Evolutionary conservation across 2,888 invertebrate genomes (phyloP), one percentile per base, ranked within the genome.

Genomic region (Drosophila monieri): DNA sequence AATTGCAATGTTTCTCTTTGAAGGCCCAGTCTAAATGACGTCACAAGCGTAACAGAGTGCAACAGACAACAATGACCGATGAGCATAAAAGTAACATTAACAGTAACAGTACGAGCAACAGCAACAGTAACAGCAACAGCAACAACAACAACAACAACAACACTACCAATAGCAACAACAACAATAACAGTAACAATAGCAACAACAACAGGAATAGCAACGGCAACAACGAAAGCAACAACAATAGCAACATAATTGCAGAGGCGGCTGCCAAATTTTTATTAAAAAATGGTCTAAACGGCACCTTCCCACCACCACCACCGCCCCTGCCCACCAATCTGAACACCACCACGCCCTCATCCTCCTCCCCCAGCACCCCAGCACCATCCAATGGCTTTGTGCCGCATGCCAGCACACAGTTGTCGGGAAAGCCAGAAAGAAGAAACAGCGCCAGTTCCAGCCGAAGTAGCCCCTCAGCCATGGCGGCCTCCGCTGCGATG

Each of bases 41-140:
- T 69, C 68, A 69, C 68, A 41, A 56, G 46, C 60, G 37, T 62
- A 73, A 65, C 70, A 74, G 62, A 78, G 75, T 66, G 66, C 69
- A 88, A 86, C 75, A 84, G 94, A 93, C 93, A 92, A 93, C 93
- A 93, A 93, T 93, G 93, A 93, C 92, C 92, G 93, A 93, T 92
- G 93, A 95, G 93, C 88, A 83, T 79, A 85, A 84, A 78, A 78
- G 77, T 77, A 74, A 80, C 72, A 80, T 79, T 75, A 94, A 94
- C 93, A 94, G 94, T 93, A 94, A 94, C 92, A 94, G 72, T 67
- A 89, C 72, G 65, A 77, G 54, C 66, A 75, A 46, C 43, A 53
- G 25, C 60, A 69, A 35, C 44, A 77, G 9, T 43, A 68, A 58
- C 61, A 77, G 18, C 65, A 76, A 35, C 66, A 73, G 15, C 35